These are phyloP conservation scores for Calidris pygmaea DNA, from an alignment of 2,113 vertebrate species.

Conservation along the genomic window DNA sequence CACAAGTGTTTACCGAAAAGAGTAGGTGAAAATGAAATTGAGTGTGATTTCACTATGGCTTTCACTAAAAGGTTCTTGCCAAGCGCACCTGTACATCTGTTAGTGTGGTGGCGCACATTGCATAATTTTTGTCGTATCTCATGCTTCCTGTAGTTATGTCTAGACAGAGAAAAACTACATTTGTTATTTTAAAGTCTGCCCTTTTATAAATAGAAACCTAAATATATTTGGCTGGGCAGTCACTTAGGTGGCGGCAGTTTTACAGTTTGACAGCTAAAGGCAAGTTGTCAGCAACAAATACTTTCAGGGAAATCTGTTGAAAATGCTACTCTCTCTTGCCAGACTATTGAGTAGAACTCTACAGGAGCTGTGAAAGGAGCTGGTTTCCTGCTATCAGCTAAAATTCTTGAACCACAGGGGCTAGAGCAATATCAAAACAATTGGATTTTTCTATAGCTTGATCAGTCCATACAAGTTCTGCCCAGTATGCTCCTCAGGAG, in stretches of 20 bases:
- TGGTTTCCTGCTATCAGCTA: not conserved
- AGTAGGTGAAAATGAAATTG: not conserved
- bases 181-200: not conserved
- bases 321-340: not conserved
- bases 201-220: conserved; percentile 16
- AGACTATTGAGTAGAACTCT: not conserved
- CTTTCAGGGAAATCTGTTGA: not conserved
- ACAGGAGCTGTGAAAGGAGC: not conserved
- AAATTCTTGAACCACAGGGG: not conserved
- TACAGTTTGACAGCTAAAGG: not conserved
- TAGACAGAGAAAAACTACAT: conserved; percentile 27
- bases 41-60: not conserved
- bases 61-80: not conserved
- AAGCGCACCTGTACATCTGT: not conserved
- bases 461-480: not conserved
- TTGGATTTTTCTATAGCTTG: not conserved
- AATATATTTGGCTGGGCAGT: not conserved
- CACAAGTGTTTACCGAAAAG: not conserved
- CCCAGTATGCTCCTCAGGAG: not conserved
- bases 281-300: conserved; percentile 7
- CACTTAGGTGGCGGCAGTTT: not conserved
- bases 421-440: not conserved
- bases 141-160: conserved; percentile 32
- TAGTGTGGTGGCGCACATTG: not conserved
- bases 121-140: not conserved